phyloP scores from a whole-genome alignment of 1,140 invertebrate species.

The Cotesia vestalis region DNA sequence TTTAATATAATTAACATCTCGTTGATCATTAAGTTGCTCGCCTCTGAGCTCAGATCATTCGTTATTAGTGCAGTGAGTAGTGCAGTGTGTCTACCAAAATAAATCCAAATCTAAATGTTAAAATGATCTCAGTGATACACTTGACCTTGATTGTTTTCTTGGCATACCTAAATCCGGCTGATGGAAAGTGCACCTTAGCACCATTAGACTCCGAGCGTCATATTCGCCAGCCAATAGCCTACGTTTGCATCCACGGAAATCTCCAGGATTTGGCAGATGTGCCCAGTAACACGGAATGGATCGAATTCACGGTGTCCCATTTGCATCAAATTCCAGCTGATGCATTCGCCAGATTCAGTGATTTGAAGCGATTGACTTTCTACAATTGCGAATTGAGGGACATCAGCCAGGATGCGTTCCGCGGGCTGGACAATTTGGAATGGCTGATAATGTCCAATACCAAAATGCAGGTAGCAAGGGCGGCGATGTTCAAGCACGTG shows the following conservation, averaged over 20 bases:
- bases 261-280: constrained; percentile 46
- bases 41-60: no score
- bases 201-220: constrained; percentile 35
- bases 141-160: constrained; percentile 24
- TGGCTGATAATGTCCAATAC: constrained; percentile 51
- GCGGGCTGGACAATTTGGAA: constrained; percentile 44
- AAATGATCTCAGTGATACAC: constrained; percentile 24
- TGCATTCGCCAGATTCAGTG: constrained; percentile 44
- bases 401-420: constrained; percentile 45
- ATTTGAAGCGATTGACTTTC: constrained; percentile 45
- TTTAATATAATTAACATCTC: no score
- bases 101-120: constrained; percentile 3
- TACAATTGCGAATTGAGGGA: constrained; percentile 50
- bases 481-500: constrained; percentile 44
- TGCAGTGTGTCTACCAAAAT: no score
- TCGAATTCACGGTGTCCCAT: constrained; percentile 52
- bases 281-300: constrained; percentile 49
- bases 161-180: not conserved
- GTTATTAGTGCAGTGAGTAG: no score
- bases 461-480: constrained; percentile 38
- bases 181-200: constrained; percentile 50
- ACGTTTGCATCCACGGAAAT: constrained; percentile 48
- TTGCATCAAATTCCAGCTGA: constrained; percentile 43
- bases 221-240: constrained; percentile 47
- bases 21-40: no score